Percentiles rank a stretch among this genome's conserved stretches.
Evolutionary conservation across 1,140 invertebrate genomes (phyloP).

Genomic region (Doryteuthis pealeii): DNA sequence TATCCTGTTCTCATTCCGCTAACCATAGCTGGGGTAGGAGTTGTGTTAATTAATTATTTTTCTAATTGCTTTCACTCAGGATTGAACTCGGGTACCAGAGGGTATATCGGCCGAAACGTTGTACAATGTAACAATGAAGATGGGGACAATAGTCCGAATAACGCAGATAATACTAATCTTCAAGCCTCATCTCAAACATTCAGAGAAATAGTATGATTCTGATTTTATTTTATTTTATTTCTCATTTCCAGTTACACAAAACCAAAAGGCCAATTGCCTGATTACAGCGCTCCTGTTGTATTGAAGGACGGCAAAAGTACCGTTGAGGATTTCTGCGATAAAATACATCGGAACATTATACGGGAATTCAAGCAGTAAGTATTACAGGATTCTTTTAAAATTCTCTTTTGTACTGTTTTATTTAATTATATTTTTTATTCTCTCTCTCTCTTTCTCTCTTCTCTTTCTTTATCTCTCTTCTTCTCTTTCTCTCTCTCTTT

Average conservation of each 20-base stretch:
- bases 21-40: too few species aligned
- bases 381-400: background rate
- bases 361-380: slow-evolving; percentile 99
- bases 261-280: slow-evolving; percentile 98
- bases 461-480: background rate
- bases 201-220: too few species aligned
- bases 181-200: too few species aligned
- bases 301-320: slow-evolving; percentile 81
- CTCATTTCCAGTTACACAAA: slow-evolving; percentile 83
- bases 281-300: slow-evolving; percentile 96
- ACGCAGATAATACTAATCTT: too few species aligned
- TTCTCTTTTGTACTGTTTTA: background rate
- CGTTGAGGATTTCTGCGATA: slow-evolving; percentile 99
- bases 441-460: background rate
- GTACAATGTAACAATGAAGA: too few species aligned
- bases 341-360: slow-evolving; percentile 93
- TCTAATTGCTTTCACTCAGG: too few species aligned
- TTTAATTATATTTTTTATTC: background rate
- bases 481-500: background rate
- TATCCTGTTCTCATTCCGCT: too few species aligned
- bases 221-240: too few species aligned
- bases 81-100: background rate
- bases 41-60: too few species aligned
- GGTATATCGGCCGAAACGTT: too few species aligned
- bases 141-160: too few species aligned